Conservation (phyloP, 2,888 invertebrate genomes). For the Teinopalpus imperialis region DNA sequence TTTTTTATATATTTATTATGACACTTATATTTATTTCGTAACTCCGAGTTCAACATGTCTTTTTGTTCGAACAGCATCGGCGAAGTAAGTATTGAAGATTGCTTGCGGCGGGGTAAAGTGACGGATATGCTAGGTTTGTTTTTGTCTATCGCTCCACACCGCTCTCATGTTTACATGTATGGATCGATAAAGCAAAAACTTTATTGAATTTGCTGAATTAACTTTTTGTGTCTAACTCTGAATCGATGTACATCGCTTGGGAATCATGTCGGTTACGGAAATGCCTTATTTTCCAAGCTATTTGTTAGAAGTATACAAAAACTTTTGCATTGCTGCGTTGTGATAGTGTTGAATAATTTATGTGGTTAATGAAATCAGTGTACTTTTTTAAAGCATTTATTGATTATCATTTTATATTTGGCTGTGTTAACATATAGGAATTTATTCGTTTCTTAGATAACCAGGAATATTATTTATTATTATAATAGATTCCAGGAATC, state of each 20-base stretch:
- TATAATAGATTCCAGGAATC: no score
- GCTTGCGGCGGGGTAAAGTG: conserved; percentile 11
- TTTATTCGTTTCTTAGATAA: no score
- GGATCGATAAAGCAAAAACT: conserved; percentile 11
- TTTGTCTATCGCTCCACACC: conserved; percentile 7
- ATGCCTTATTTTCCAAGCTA: conserved; percentile 7
- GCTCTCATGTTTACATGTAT: conserved; percentile 22
- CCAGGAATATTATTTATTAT: no score
- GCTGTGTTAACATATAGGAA: no score
- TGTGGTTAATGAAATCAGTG: no score
- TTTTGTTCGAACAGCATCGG: neutral
- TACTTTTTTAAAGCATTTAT: no score
- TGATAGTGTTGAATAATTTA: no score
- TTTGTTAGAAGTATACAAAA: neutral
- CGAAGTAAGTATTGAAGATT: neutral
- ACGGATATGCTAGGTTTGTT: conserved; percentile 13
- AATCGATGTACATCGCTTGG: neutral
- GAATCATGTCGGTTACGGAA: conserved; percentile 13
- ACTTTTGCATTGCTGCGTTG: no score
- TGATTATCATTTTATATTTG: no score
- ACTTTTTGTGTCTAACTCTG: conserved; percentile 7
- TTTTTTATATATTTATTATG: no score
- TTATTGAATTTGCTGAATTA: conserved; percentile 25
- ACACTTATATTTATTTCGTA: no score
- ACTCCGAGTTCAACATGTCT: neutral